Evolutionary conservation across 2,113 vertebrate species (phyloP), one percentile per base, ranked within the genome.

Genomic region (Jaculus jaculus): DNA sequence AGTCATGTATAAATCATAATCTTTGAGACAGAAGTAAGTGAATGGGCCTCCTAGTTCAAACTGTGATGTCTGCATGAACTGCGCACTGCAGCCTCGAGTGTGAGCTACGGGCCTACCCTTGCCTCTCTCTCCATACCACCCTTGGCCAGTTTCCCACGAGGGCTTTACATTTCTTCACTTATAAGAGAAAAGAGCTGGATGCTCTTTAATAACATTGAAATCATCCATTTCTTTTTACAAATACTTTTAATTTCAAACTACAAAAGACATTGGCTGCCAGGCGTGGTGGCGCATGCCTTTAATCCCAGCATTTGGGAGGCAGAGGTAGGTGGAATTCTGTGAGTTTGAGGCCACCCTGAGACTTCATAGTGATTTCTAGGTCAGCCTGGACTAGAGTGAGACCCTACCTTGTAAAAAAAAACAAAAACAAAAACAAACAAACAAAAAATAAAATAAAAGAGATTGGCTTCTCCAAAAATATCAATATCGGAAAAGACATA

Each of bases 161-260:
- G 84, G 26, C 18, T 28, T 47, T 78, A 54, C 21, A 39, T 84
- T 74, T 84, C 65, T 51, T 95, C 63, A 61, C 69, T 86, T 65
- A 60, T 63, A 68, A 77, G 47, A 82, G 54, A 68, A 80, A 87
- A 11, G n/a, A 69, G 1, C 77, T 11, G 37, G 60, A 69, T 79
- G 54, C 42, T 17, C 28, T 84, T 84, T 83, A 80, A 15, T 73
- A 69, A 37, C 15, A 54, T 90, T 83, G n/a, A 93, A 81, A 89
- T 4, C 3, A 69, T 28, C 80, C 2, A 20, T 69, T 10, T 23
- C 69, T 90, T 89, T 28, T 32, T n/a, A 63, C 3, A 74, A 24
- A 84, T 18, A 20, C 54, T 54, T 84, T 89, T 61, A 18, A 84
- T 81, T 84, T 84, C 39, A 86, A 91, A 90, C 51, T 9, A n/a